These are phyloP conservation scores for Pipistrellus pygmaeus DNA, from an alignment of 2,797 vertebrate species.

Conservation along the genomic window DNA sequence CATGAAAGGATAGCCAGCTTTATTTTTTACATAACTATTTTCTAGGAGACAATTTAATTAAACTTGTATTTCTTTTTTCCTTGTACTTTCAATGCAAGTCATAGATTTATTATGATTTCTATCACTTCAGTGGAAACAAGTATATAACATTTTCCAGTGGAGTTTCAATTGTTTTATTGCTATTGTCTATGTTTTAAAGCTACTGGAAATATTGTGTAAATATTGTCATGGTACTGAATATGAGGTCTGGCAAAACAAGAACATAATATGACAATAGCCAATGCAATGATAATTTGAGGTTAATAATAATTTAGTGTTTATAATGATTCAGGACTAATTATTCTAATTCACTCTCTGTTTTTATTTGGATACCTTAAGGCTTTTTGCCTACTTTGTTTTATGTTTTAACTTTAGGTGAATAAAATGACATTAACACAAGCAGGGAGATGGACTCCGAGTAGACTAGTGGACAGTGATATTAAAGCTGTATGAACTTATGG, in stretches of 20 bases:
- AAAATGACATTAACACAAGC: neutral
- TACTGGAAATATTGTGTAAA: neutral
- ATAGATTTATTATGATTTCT: slow-evolving; percentile 22
- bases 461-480: neutral
- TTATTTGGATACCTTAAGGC: neutral
- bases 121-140: neutral
- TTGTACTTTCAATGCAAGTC: neutral
- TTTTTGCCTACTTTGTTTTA: neutral
- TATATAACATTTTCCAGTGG: neutral
- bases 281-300: neutral
- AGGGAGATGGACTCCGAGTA: neutral
- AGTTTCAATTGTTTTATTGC: neutral
- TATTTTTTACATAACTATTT: neutral
- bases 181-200: slow-evolving; percentile 21
- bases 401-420: slow-evolving; percentile 29
- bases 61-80: neutral
- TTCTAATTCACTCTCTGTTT: neutral
- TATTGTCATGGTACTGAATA: neutral
- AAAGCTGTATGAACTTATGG: neutral
- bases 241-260: neutral
- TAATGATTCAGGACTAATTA: neutral
- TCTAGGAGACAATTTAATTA: slow-evolving; percentile 38
- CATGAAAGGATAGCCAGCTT: neutral
- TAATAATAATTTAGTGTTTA: slow-evolving; percentile 17
- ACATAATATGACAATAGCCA: neutral